These are phyloP conservation scores for Bruchidius siliquastri DNA, from an alignment of 2,888 invertebrate genomes.

Conservation along the genomic window DNA sequence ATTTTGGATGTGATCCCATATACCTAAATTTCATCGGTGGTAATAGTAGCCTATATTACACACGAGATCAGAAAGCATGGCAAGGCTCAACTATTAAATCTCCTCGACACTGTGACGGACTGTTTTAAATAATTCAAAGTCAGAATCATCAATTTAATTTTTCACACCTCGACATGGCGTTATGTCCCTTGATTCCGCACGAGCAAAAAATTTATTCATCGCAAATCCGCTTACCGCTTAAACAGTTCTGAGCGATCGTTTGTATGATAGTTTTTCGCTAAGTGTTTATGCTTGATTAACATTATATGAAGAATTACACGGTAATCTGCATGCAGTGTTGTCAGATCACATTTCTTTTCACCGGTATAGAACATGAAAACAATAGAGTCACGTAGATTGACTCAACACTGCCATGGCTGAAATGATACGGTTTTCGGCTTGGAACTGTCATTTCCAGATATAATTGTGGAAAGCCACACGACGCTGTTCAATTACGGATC, in stretches of 20 bases:
- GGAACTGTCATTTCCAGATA: no score
- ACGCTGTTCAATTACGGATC: no score
- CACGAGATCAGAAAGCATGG: no score
- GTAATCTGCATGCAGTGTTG: constrained; percentile 7
- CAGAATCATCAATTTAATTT: constrained; percentile 24
- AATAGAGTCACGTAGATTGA: no score
- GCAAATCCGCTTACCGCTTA: constrained; percentile 18
- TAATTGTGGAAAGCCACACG: no score
- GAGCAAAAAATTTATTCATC: constrained; percentile 26
- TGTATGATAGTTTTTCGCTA: not conserved
- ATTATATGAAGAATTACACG: constrained; percentile 23
- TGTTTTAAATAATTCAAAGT: not conserved
- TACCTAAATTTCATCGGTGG: no score
- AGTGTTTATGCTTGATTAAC: constrained; percentile 18
- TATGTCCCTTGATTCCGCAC: constrained; percentile 20
- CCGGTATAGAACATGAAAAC: no score
- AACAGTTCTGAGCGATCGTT: not conserved
- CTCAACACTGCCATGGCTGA: no score
- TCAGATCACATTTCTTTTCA: no score
- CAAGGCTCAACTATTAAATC: not conserved
- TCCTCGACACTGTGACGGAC: not conserved
- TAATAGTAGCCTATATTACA: no score
- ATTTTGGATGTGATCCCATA: no score
- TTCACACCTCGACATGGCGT: constrained; percentile 16
- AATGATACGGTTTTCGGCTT: no score